These are phyloP conservation scores for Gasteruption jaculator DNA, from an alignment of 2,888 invertebrate species.

Conservation along the genomic window DNA sequence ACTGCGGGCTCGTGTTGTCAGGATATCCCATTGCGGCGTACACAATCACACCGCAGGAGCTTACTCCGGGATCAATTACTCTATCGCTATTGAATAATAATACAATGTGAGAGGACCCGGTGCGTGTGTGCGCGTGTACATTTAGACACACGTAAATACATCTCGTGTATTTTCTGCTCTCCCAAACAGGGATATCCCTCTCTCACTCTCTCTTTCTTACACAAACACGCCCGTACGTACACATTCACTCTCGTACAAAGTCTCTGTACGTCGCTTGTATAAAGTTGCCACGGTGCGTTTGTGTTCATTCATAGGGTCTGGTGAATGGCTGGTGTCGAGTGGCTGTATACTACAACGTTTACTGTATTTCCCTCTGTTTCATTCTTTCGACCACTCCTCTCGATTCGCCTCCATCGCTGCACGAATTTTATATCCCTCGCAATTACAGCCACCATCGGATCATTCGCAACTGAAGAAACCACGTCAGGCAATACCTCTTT, in stretches of 20 bases:
- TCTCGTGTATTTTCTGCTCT: too few species aligned
- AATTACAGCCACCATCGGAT: too few species aligned
- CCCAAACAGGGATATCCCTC: too few species aligned
- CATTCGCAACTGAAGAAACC: too few species aligned
- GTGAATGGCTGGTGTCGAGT: conserved; percentile 44
- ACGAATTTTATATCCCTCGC: too few species aligned
- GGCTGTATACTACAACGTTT: conserved; percentile 28
- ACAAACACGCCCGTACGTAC: background rate
- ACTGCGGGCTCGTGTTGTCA: too few species aligned
- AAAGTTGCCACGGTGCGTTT: conserved; percentile 37
- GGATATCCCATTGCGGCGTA: too few species aligned
- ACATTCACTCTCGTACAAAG: too few species aligned
- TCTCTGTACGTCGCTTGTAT: conserved; percentile 19
- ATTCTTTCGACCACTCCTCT: too few species aligned
- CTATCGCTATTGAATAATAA: conserved; percentile 43
- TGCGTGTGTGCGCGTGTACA: conserved; percentile 20
- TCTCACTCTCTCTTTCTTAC: conserved; percentile 9
- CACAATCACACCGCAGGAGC: too few species aligned
- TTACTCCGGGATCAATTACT: conserved; percentile 41
- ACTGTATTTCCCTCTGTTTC: conserved; percentile 19
- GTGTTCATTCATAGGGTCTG: conserved; percentile 46
- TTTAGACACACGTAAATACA: conserved; percentile 10
- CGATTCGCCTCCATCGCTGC: too few species aligned
- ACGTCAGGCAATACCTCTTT: too few species aligned
- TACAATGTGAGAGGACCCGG: conserved; percentile 32